A percentile compares a stretch with the other conserved stretches of the same genome.
These are phyloP conservation scores for Carollia perspicillata DNA, from an alignment of 2,113 vertebrate genomes.

Conservation along the genomic window DNA sequence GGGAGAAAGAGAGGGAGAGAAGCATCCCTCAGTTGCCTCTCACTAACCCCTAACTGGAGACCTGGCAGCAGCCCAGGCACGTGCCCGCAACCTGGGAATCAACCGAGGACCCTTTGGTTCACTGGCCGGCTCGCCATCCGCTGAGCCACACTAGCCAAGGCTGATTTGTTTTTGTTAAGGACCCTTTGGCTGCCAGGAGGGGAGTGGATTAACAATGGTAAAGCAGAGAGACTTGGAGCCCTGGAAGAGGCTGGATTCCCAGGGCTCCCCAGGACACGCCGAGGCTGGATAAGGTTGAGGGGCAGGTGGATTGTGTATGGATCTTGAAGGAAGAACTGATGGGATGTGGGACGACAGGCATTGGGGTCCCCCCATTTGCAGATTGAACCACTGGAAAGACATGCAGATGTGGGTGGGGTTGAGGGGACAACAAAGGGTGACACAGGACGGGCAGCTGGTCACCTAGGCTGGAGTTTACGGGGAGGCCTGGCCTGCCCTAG, in stretches of 20 bases:
- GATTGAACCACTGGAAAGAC: neutral
- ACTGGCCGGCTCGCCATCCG: too few species aligned
- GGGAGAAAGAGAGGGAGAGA: too few species aligned
- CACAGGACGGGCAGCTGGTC: neutral
- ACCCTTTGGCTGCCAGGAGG: neutral
- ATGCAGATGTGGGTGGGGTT: neutral
- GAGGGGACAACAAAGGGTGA: neutral
- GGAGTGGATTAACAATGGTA: rapidly evolving
- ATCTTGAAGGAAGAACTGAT: neutral
- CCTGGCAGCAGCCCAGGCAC: too few species aligned
- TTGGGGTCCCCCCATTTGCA: neutral
- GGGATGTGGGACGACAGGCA: neutral
- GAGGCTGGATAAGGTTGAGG: neutral
- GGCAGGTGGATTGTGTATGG: neutral
- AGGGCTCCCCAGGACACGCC: neutral
- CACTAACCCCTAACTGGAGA: too few species aligned
- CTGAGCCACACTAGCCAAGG: too few species aligned
- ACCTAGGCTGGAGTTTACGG: neutral
- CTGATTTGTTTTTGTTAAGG: neutral
- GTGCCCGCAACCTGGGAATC: too few species aligned
- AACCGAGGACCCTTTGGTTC: too few species aligned
- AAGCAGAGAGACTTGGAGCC: neutral
- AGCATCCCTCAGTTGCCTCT: too few species aligned
- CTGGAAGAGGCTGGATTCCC: neutral
- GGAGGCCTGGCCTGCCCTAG: neutral